Percentiles rank a stretch among this genome's conserved stretches.
Evolutionary conservation across 2,797 vertebrate genomes (phyloP).

Genomic region (Graptemys geographica): DNA sequence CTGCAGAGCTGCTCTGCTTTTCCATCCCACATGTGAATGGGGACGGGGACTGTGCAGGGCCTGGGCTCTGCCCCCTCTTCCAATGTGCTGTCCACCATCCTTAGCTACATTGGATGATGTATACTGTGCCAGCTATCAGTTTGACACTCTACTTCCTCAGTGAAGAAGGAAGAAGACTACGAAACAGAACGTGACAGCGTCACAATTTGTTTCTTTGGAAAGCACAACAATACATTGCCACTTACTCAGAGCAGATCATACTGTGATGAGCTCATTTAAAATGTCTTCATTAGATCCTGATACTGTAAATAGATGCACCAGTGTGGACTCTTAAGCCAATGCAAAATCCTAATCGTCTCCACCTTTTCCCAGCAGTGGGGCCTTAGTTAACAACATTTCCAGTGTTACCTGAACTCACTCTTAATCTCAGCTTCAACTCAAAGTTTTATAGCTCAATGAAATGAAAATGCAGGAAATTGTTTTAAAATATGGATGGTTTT

Average conservation of each 20-base stretch:
- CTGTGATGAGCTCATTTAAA: neutral
- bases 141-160: neutral
- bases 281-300: neutral
- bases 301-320: neutral
- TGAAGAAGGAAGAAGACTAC: neutral
- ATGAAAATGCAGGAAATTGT: neutral
- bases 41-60: neutral
- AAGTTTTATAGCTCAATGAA: neutral
- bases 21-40: neutral
- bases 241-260: neutral
- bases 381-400: neutral
- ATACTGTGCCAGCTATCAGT: fast-evolving
- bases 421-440: neutral
- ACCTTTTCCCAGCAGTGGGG: neutral
- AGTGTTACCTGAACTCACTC: neutral
- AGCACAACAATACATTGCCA: neutral
- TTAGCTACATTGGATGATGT: neutral
- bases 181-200: neutral
- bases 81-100: neutral
- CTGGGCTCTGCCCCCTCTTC: neutral
- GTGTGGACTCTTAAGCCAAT: neutral
- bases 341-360: neutral
- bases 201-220: neutral
- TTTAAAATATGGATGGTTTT: neutral
- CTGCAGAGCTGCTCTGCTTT: fast-evolving